Conservation (phyloP, 2,113 vertebrate species). For the Chunga burmeisteri region DNA sequence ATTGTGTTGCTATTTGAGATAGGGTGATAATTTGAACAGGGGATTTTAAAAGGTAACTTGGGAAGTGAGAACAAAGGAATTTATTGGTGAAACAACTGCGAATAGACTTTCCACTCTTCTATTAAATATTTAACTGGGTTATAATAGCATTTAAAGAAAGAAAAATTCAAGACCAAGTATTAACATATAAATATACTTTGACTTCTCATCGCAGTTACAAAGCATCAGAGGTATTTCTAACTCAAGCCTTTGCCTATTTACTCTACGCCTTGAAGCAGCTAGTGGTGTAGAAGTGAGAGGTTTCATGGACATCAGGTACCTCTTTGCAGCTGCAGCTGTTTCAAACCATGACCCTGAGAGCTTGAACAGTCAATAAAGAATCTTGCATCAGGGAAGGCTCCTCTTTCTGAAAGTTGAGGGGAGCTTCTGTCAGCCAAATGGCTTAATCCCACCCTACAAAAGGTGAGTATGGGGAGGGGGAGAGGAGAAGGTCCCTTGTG, state of each 20-base stretch:
- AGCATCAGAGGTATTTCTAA: not conserved
- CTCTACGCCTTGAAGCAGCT: not conserved
- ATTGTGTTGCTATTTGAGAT: not conserved
- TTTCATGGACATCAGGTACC: not conserved
- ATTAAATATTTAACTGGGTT: not conserved
- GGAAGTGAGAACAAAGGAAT: not conserved
- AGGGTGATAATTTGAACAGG: not conserved
- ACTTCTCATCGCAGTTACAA: not conserved
- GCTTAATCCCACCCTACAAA: not conserved
- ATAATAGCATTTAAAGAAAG: not conserved
- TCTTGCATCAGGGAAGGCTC: not conserved
- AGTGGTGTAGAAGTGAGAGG: not conserved
- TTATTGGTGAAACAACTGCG: not conserved
- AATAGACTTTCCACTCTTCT: not conserved
- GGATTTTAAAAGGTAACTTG: not conserved
- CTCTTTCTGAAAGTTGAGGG: not conserved
- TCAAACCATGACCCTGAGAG: not conserved
- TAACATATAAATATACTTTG: not conserved
- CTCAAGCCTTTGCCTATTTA: not conserved
- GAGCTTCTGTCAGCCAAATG: not conserved
- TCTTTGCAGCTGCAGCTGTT: not conserved
- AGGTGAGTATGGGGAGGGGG: not conserved
- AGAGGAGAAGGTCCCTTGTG: not conserved
- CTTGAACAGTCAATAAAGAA: not conserved
- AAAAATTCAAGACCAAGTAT: not conserved